These are phyloP conservation scores for Nyleta sp. DNA, from an alignment of 2,888 invertebrate species.

Conservation along the genomic window DNA sequence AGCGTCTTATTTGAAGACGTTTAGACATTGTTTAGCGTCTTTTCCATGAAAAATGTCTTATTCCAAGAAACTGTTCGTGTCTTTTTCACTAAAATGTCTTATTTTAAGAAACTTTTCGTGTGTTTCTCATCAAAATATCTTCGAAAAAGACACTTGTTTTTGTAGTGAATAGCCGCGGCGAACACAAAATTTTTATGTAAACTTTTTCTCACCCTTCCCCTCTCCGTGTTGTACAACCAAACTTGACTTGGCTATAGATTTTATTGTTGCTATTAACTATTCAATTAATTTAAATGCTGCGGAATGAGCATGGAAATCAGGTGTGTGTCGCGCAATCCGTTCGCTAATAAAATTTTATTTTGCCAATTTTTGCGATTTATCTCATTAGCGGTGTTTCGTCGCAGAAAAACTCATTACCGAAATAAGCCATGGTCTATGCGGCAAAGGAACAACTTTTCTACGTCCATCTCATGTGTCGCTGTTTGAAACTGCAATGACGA, in stretches of 20 bases:
- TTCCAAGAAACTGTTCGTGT: no score
- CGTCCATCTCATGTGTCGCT: conserved; percentile 2
- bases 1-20: no score
- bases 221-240: background rate
- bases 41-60: no score
- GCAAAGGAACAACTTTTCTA: conserved; percentile 10
- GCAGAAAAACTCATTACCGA: conserved; percentile 6
- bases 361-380: conserved; percentile 6
- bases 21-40: no score
- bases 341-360: conserved; percentile 16
- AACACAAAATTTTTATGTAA: conserved; percentile 3
- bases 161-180: background rate
- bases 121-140: no score
- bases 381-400: conserved; percentile 15
- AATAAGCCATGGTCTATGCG: conserved; percentile 3
- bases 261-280: conserved; percentile 9
- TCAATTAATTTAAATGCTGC: conserved; percentile 22
- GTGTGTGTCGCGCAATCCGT: background rate
- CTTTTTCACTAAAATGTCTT: no score
- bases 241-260: conserved; percentile 12
- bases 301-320: conserved; percentile 1
- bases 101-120: no score
- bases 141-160: no score
- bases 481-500: conserved; percentile 16
- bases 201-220: background rate